Base-by-base conservation (phyloP, 2,888 invertebrate species). In the Ectropis crepuscularia region DNA sequence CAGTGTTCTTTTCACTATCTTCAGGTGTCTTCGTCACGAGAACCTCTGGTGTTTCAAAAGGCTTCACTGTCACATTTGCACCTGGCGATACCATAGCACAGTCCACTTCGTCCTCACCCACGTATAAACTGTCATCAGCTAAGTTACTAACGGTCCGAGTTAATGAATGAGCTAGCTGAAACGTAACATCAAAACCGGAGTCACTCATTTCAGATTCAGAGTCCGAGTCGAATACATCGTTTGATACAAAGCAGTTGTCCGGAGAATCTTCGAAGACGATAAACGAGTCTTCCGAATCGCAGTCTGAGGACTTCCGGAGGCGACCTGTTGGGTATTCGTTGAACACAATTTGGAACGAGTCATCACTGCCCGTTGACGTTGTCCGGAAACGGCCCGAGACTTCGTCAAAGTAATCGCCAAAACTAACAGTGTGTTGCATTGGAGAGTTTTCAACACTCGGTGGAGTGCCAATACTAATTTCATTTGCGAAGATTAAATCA, bases 261-360 rank as follows among this genome's bases (percentile, higher is more conserved):
- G 88, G 88, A 1, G 83, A 81, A 0, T 90, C 92, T 54, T 92
- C 90, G 6, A 93, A 93, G 6, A 94, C 83, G 0, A 94, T 93
- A 70, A 94, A 94, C 0, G 94, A 94, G 76, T 94, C 94, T 74
- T 94, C 94, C 0, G 94, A 94, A n/a, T 93, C 94, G 54, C 94
- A 94, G 54, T 94, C 94, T 0, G 94, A 94, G 2, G 85, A 73
- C 46, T 78, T 72, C 5, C 88, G 74, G 1, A 65, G 58, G 58
- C 80, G 70, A n/a, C 55, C 39, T 4, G 38, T 11, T 45, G 69
- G 84, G 47, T 76, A 80, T 37, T 92, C 91, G 0, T 80, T 78
- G 69, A 92, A 91, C 5, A 93, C 92, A 6, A 92, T 91, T 80
- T 92, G 91, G 75, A 90, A 93, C 0, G 90, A 90, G 63, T 92